Percentiles rank a stretch among this genome's conserved stretches.
These are phyloP conservation scores for Saccostrea glomerata DNA, from an alignment of 1,140 invertebrate species.

Conservation along the genomic window DNA sequence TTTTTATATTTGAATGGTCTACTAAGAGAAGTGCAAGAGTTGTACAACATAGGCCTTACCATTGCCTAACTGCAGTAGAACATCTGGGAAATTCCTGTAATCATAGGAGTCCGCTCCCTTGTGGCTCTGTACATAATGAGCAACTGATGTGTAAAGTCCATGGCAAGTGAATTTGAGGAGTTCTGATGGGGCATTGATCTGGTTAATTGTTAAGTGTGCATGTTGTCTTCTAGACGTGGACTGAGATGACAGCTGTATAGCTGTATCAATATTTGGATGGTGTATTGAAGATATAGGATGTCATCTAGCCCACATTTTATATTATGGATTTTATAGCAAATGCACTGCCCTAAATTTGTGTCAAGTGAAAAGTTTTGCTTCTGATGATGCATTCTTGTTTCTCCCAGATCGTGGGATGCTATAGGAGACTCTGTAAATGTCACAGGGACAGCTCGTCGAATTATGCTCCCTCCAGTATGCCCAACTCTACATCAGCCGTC, in stretches of 20 bases:
- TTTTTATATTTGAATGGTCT: conserved; percentile 29
- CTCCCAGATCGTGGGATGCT: conserved; percentile 57
- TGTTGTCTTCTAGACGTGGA: conserved; percentile 23
- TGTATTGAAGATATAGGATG: conserved; percentile 31
- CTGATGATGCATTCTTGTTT: conserved; percentile 56
- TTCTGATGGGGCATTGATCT: conserved; percentile 30
- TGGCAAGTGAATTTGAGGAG: conserved; percentile 34
- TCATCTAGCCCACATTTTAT: conserved; percentile 27
- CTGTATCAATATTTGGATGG: conserved; percentile 33
- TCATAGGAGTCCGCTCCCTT: background rate
- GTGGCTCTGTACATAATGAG: conserved; percentile 16
- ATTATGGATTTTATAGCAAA: conserved; percentile 16
- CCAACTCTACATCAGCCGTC: conserved; percentile 3
- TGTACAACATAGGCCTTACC: background rate
- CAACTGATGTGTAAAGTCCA: conserved; percentile 33
- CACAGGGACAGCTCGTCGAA: conserved; percentile 42
- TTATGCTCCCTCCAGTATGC: conserved; percentile 25
- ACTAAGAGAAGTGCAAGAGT: conserved; percentile 16
- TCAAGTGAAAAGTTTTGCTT: conserved; percentile 2
- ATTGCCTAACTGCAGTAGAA: background rate
- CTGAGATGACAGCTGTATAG: conserved; percentile 24
- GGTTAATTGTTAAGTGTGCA: conserved; percentile 36
- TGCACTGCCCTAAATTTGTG: conserved; percentile 21
- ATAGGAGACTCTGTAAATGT: conserved; percentile 56
- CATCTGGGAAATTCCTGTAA: background rate